Evolutionary conservation across 2,888 invertebrate genomes (phyloP), one percentile per base, ranked within the genome.

Genomic region (Lasioglossum zephyrum): DNA sequence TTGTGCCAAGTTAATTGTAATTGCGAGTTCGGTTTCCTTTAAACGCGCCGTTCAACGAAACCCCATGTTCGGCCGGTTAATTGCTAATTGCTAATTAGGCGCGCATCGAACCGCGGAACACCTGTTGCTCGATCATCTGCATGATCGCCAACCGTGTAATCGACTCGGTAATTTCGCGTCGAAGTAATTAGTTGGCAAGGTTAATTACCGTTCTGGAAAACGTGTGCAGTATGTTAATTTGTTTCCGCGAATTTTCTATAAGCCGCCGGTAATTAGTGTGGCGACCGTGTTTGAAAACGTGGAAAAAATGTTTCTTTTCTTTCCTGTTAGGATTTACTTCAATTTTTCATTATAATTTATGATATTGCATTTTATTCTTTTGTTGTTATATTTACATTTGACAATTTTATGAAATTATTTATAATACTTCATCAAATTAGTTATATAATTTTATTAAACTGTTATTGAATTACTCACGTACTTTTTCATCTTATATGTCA

Each of bases 131-230:
- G 47, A 73, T 39, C 31, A 13, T 8, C 16, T 16, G 66, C 73
- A 44, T 57, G 39, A 18, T 63, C 41, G 44, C n/a, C n/a, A 63
- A 13, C 1, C 31, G 76, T 63, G 31, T 60, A 70, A 73, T n/a
- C 41, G 49, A 6, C 22, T n/a, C 11, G 49, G 69, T 39, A 73
- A 70, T 63, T 70, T 69, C 39, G 22, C 31, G 36, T 22, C 36
- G 60, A 36, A 60, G 66, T 73, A 66, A 82, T 82, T 79, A n/a
- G 11, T 31, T 0, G 3, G 26, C 60, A 18, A 63, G 44, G 70
- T 70, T 70, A 31, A n/a, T 53, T 22, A 44, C 31, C 6, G 44
- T 41, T 63, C 22, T 11, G 41, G 13, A 44, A 63, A 73, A 16
- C 9, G 11, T 22, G 69, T 4, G 22, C 39, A n/a, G 2, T 9